A percentile compares a stretch with the other conserved stretches of the same genome.
Evolutionary conservation across 2,888 invertebrate species (phyloP).

Genomic region (Rhogogaster chlorosoma): DNA sequence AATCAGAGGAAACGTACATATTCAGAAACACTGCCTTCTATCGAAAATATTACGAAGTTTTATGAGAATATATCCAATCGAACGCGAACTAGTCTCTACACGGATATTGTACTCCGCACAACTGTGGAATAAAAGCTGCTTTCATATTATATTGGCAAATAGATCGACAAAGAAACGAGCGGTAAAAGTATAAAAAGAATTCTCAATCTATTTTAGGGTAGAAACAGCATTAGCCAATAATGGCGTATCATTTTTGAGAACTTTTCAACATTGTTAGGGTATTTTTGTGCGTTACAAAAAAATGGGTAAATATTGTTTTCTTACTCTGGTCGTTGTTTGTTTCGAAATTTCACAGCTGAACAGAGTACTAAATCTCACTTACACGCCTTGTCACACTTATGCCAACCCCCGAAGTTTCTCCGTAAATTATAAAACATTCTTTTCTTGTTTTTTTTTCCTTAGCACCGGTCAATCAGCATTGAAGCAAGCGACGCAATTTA

Average conservation of each 20-base stretch:
- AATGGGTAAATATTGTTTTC: neutral
- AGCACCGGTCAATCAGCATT: neutral
- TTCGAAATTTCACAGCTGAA: conserved; percentile 39
- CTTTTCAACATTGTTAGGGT: neutral
- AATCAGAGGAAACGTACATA: conserved; percentile 77
- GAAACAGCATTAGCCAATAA: neutral
- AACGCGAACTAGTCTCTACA: conserved; percentile 17
- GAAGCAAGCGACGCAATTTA: conserved; percentile 15
- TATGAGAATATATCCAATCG: conserved; percentile 41
- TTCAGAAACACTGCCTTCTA: conserved; percentile 64
- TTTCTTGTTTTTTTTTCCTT: neutral
- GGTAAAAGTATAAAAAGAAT: neutral
- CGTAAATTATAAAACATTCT: conserved; percentile 53
- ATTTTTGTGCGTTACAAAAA: conserved; percentile 55
- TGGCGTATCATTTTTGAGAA: neutral
- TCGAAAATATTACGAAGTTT: neutral
- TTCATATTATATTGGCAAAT: neutral
- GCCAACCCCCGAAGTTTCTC: conserved; percentile 71
- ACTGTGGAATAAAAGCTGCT: conserved; percentile 28
- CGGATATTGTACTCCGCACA: conserved; percentile 48
- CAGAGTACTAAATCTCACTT: conserved; percentile 60
- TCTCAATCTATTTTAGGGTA: neutral
- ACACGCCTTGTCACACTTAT: conserved; percentile 77
- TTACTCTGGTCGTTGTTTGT: neutral
- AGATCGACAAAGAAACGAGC: neutral